A percentile compares a stretch with the other conserved stretches of the same genome.
Conservation (phyloP, 1,140 invertebrate genomes). For the Platorchestia sp. region DNA sequence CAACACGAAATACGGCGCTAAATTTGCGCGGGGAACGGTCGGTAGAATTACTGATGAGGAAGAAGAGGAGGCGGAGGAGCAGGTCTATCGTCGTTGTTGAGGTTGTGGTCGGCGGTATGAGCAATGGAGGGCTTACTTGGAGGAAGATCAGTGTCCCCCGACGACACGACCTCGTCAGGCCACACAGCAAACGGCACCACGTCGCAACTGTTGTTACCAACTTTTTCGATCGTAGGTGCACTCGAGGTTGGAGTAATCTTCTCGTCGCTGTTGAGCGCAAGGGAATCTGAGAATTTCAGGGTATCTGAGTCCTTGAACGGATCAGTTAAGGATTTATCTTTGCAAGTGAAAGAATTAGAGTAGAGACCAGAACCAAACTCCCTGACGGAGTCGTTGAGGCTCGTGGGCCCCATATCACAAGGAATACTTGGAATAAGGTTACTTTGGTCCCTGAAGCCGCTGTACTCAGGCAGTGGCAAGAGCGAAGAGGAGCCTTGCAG, state of each 20-base stretch:
- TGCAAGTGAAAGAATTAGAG: not conserved
- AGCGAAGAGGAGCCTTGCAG: not conserved
- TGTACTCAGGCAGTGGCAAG: slow-evolving; percentile 18
- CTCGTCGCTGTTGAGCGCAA: not conserved
- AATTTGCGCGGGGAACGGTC: not conserved
- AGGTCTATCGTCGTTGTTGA: not conserved
- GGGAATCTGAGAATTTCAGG: not conserved
- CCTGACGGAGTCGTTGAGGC: not conserved
- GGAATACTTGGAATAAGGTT: slow-evolving; percentile 32
- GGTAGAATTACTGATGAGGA: not conserved
- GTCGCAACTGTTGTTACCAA: not conserved
- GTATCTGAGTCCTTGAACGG: not conserved
- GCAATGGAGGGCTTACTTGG: not conserved
- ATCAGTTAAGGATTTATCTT: not conserved
- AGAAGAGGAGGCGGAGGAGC: not conserved
- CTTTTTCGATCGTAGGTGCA: not conserved
- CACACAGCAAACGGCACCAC: not conserved
- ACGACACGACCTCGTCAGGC: not conserved
- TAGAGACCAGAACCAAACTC: not conserved
- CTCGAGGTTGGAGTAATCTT: not conserved
- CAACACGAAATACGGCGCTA: not conserved
- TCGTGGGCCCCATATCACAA: slow-evolving; percentile 15
- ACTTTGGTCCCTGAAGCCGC: slow-evolving; percentile 17
- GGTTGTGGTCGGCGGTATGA: not conserved
- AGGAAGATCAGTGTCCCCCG: not conserved